Conservation (phyloP, 2,797 vertebrate genomes). For the Falco peregrinus region DNA sequence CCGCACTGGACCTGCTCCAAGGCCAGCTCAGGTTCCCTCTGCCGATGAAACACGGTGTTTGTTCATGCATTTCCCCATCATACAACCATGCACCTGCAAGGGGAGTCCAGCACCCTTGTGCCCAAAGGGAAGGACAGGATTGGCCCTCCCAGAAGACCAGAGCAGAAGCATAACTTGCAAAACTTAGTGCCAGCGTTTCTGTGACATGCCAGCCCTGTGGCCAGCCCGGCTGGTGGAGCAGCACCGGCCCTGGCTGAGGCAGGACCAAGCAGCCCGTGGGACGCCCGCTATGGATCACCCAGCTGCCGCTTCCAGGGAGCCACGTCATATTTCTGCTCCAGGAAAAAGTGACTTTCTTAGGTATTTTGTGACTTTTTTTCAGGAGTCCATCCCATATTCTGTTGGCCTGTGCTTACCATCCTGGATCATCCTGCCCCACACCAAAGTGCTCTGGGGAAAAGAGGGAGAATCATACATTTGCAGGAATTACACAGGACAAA, state of each 20-base stretch:
- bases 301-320: accelerated
- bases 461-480: background rate
- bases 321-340: background rate
- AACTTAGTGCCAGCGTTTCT: accelerated
- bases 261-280: background rate
- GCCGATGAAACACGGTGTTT: background rate
- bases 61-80: background rate
- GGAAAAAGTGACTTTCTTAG: background rate
- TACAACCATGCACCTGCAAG: accelerated
- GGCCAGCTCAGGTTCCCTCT: background rate
- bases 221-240: background rate
- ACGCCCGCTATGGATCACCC: accelerated
- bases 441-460: background rate
- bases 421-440: accelerated
- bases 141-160: background rate
- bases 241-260: background rate
- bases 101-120: background rate
- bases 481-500: background rate
- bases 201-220: background rate
- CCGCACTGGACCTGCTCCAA: background rate
- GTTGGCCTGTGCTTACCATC: background rate
- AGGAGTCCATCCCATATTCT: background rate
- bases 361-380: background rate
- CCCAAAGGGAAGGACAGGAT: background rate
- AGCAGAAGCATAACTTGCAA: background rate